phyloP scores from a whole-genome alignment of 1,140 invertebrate genomes.

The Aricia agestis region DNA sequence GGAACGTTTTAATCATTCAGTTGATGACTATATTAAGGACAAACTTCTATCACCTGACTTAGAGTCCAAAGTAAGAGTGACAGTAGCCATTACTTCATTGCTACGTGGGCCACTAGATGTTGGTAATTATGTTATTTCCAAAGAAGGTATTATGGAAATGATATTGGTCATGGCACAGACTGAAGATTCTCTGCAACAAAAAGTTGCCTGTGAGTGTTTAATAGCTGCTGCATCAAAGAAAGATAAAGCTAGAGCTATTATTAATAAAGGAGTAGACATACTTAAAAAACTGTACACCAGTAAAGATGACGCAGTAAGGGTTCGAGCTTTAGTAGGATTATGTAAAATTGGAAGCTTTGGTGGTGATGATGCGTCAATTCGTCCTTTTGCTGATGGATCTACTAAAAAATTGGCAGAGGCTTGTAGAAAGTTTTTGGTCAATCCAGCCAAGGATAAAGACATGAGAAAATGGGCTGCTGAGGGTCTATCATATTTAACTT shows the following conservation, averaged over 20 bases:
- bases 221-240: constrained; percentile 98
- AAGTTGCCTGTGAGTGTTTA: constrained; percentile 96
- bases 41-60: constrained; percentile 90
- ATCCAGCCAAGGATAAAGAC: constrained; percentile 89
- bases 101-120: constrained; percentile 95
- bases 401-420: constrained; percentile 95
- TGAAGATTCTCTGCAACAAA: constrained; percentile 90
- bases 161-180: constrained; percentile 97
- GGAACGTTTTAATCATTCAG: constrained; percentile 85
- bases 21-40: constrained; percentile 93
- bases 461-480: constrained; percentile 97
- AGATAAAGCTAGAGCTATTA: constrained; percentile 95
- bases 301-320: constrained; percentile 92
- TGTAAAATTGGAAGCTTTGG: constrained; percentile 98
- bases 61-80: constrained; percentile 92
- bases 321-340: constrained; percentile 93
- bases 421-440: constrained; percentile 93
- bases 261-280: constrained; percentile 94
- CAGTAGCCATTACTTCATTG: constrained; percentile 93
- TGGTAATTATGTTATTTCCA: constrained; percentile 93
- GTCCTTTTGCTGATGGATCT: constrained; percentile 96
- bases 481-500: constrained; percentile 96
- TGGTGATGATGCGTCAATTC: constrained; percentile 95
- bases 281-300: constrained; percentile 95
- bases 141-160: constrained; percentile 96